Percentiles rank a stretch among this genome's conserved stretches.
phyloP scores from a whole-genome alignment of 2,113 vertebrate species.

The Chlamydotis undulata region DNA sequence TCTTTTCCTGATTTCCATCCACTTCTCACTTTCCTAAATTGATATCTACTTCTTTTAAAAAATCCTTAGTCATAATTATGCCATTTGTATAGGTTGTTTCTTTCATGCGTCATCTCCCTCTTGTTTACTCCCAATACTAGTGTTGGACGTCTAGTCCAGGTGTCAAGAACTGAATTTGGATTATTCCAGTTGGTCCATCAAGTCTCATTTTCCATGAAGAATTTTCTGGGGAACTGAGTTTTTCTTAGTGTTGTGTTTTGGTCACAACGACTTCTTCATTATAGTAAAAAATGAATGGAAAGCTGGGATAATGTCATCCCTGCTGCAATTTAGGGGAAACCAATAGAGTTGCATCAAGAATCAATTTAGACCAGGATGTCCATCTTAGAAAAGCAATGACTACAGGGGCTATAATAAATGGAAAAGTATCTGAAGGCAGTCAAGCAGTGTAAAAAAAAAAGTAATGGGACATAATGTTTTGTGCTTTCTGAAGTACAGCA shows the following conservation, averaged over 20 bases:
- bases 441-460: neutral
- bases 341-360: neutral
- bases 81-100: neutral
- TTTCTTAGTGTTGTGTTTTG: neutral
- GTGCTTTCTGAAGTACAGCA: neutral
- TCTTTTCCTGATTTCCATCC: neutral
- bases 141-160: neutral
- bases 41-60: neutral
- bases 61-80: neutral
- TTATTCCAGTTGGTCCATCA: neutral
- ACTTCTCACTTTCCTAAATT: neutral
- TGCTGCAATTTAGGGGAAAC: neutral
- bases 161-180: neutral
- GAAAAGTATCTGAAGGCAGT: neutral
- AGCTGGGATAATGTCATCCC: neutral
- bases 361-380: neutral
- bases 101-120: neutral
- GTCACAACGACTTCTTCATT: neutral
- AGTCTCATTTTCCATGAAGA: neutral
- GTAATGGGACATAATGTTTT: neutral
- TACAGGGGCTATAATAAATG: neutral
- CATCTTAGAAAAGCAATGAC: neutral
- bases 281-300: neutral
- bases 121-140: rapidly evolving
- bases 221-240: neutral